Base-by-base conservation (phyloP, 2,888 invertebrate species). In the Melanostoma scalare region DNA sequence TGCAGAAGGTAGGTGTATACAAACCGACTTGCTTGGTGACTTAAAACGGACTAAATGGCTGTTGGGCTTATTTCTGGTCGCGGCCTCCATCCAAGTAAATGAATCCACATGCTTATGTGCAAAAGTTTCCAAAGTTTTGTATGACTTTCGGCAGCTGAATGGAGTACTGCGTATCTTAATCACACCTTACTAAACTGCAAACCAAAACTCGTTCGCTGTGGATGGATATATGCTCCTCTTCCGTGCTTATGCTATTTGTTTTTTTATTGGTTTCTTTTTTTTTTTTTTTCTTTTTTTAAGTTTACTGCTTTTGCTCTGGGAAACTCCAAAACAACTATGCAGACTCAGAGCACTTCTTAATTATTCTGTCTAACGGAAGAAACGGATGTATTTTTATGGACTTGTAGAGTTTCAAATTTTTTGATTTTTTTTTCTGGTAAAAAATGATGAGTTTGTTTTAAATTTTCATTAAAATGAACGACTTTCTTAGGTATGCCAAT, bases 111-210 rank as follows among this genome's bases (percentile, higher is more conserved):
- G 44, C 60, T 79, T 71, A 71, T 84, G 84, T 79, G 84, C 84
- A 84, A 84, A 84, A 84, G 84, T 84, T 84, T 79, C 84, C 74
- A 84, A 84, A 84, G 84, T 84, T 84, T 84, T 50, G 65, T 74
- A 71, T 61, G 79, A 55, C 84, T 84, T 84, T 84, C 50, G 84
- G 84, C 67, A 73, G 60, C 76, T 74, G 52, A 73, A 69, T 68
- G 78, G 50, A 65, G 74, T 72, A 53, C 55, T 61, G 33, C 33
- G 81, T 76, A 76, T 72, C 72, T 84, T 69, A 67, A 74, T 74
- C 60, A 58, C 82, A 74, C 78, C 71, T 78, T 36, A 53, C 53
- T 69, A 74, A 74, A 77, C 52, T 56, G 33, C 31, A 61, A 77
- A 77, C 52, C 63, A 68, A 77, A 82, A 82, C 82, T 82, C 77